Conservation (phyloP, 37 sponge, comb jelly and placozoan species). For the Mnemiopsis leidyi region DNA sequence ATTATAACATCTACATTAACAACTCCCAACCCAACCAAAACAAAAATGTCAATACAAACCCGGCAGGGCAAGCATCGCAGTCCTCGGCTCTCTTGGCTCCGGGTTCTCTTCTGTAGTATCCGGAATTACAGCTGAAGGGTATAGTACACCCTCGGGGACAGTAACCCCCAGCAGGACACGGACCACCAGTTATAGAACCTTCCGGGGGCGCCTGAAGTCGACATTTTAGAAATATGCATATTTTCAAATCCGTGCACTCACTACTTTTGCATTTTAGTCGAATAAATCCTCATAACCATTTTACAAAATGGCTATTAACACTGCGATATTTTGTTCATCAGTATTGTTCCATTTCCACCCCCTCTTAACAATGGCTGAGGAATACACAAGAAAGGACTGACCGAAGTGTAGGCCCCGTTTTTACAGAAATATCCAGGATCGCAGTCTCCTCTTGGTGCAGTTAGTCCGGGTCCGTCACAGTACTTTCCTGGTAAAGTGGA, state of each 20-base stretch:
- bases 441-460: constrained; percentile 63
- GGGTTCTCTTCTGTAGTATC: constrained; percentile 1
- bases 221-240: no score
- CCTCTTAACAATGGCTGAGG: no score
- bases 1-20: no score
- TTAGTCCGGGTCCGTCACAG: constrained; percentile 66
- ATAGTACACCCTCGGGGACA: constrained; percentile 63
- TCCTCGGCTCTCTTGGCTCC: constrained; percentile 51
- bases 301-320: no score
- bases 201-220: constrained; percentile 58
- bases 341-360: no score
- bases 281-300: no score
- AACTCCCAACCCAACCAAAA: no score
- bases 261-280: no score
- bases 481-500: constrained; percentile 63
- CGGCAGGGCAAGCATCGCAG: constrained; percentile 61
- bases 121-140: constrained; percentile 27
- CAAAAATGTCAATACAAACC: no score
- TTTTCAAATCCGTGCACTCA: no score
- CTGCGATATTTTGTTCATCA: no score
- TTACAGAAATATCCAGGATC: constrained; percentile 68
- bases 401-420: constrained; percentile 60
- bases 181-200: constrained; percentile 45
- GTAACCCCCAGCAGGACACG: constrained; percentile 67
- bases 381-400: no score